Evolutionary conservation across 2,797 vertebrate genomes (phyloP), one percentile per base, ranked within the genome.

Genomic region (Phoeniculus purpureus): DNA sequence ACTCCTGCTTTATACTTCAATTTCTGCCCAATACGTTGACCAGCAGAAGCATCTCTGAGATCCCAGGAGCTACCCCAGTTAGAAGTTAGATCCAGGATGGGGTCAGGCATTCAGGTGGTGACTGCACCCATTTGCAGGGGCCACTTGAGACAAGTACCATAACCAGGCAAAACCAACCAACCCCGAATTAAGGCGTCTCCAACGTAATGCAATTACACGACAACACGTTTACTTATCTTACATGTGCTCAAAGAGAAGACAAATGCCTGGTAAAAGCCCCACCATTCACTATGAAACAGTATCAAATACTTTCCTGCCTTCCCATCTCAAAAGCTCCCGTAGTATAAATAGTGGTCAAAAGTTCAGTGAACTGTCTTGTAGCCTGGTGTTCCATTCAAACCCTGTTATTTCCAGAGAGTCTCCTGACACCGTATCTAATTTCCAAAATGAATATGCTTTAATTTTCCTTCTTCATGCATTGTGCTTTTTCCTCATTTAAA

Each of bases 391-490:
- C 97, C 96, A 97, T 98, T 97, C 97, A 97, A 97, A 97, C 93
- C 73, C 92, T 95, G 96, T 97, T 98, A 97, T 98, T 97, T 98
- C 96, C 96, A 95, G 95, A 97, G 88, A 97, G 97, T 97, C 97
- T 98, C 98, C 97, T 98, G 97, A 97, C 98, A 98, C 97, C 95
- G 71, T 97, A 98, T 98, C 97, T 98, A 98, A 98, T 98, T 98
- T 98, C 97, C 96, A 98, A 98, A 98, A 98, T 98, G 97, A 98
- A 98, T 98, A 98, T 98, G 97, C 97, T 98, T 98, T 98, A 98
- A 98, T 98, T 98, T 98, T 97, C 97, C 97, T 97, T 98, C 97
- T 98, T 98, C 97, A 98, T 98, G 98, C 98, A 98, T 98, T 98
- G 97, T 98, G 98, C 97, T 96, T 98, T 98, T 98, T 97, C 97